phyloP scores from a whole-genome alignment of 2,113 vertebrate genomes.

The Pelecanoides urinatrix region DNA sequence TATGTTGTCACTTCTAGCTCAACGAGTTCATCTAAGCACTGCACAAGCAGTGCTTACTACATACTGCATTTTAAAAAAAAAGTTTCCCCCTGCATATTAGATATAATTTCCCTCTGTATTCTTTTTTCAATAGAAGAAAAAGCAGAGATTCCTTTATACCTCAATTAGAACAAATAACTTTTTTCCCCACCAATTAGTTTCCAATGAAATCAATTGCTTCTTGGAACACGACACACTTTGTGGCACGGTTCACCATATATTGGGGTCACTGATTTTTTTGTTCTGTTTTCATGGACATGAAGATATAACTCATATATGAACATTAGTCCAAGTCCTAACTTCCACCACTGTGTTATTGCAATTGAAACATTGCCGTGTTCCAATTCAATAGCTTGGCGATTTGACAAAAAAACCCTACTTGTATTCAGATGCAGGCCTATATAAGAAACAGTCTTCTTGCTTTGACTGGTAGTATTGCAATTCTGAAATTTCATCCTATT shows the following conservation, averaged over 20 bases:
- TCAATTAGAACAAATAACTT: neutral
- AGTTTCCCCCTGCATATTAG: neutral
- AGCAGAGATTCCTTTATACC: neutral
- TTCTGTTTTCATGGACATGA: neutral
- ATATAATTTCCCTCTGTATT: neutral
- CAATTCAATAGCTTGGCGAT: neutral
- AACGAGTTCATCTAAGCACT: neutral
- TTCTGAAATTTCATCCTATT: neutral
- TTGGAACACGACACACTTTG: neutral
- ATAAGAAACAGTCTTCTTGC: neutral
- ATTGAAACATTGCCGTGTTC: slow-evolving; percentile 18
- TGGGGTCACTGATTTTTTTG: neutral
- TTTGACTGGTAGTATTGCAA: neutral
- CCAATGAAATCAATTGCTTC: neutral
- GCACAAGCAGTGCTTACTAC: neutral
- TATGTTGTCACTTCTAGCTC: neutral
- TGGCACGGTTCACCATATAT: neutral
- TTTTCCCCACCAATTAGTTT: neutral
- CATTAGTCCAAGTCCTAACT: neutral
- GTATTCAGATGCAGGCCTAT: neutral
- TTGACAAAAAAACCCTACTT: neutral
- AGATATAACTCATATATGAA: neutral
- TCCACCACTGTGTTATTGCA: neutral
- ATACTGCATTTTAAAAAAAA: neutral
- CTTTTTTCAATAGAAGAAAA: neutral